These are phyloP conservation scores for Orycteropus afer DNA, from an alignment of 2,113 vertebrate genomes.

Conservation along the genomic window DNA sequence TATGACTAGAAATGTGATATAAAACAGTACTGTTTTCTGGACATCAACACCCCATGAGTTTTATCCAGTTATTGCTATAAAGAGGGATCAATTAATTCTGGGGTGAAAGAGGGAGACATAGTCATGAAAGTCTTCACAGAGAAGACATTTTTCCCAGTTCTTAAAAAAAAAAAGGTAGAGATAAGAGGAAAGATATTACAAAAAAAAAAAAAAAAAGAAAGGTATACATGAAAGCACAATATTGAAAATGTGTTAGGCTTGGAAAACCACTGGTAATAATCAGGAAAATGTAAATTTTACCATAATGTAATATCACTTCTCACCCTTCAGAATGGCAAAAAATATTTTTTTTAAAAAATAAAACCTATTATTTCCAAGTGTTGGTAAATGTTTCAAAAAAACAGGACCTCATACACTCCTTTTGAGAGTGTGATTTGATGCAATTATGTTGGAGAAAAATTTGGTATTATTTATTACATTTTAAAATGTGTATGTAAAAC, in stretches of 20 bases:
- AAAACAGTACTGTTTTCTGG: background rate
- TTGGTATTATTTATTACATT: background rate
- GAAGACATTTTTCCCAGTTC: background rate
- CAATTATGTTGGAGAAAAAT: background rate
- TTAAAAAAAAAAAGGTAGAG: background rate
- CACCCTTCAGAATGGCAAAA: background rate
- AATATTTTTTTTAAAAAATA: background rate
- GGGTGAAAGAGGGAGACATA: background rate
- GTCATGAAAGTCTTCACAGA: background rate
- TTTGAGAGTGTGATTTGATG: background rate
- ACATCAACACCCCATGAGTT: background rate
- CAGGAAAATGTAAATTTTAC: background rate
- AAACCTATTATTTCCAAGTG: background rate
- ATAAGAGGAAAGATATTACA: background rate
- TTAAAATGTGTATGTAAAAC: background rate
- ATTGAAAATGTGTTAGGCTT: background rate
- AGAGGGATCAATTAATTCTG: background rate
- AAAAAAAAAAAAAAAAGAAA: background rate
- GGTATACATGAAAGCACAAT: background rate
- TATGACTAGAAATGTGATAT: background rate
- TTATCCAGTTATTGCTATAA: background rate
- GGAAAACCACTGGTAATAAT: background rate
- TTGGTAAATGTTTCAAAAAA: background rate
- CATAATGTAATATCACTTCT: background rate
- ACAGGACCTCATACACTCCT: background rate